These are phyloP conservation scores for Nephotettix cincticeps DNA, from an alignment of 1,140 invertebrate genomes.

Conservation along the genomic window DNA sequence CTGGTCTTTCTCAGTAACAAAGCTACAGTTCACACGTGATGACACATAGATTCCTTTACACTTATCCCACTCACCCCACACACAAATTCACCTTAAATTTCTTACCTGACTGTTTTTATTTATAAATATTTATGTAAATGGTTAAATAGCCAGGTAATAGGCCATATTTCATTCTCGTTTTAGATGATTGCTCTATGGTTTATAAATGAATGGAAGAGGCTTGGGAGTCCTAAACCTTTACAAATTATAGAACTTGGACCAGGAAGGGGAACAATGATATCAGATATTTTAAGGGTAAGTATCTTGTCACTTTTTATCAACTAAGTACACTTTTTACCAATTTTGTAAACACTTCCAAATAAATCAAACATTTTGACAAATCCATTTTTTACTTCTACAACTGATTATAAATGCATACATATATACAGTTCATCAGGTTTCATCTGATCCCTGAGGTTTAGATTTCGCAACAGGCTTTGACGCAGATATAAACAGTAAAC, in stretches of 20 bases:
- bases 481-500: no score
- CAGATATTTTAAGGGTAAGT: conserved; percentile 81
- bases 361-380: background rate
- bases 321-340: background rate
- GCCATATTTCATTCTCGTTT: conserved; percentile 38
- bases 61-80: no score
- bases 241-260: conserved; percentile 94
- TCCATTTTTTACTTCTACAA: background rate
- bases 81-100: no score
- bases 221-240: conserved; percentile 70
- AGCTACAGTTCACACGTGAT: no score
- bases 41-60: no score
- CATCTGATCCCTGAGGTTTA: no score
- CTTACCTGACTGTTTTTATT: no score
- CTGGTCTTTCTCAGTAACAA: no score
- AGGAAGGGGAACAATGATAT: conserved; percentile 84
- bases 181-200: conserved; percentile 88
- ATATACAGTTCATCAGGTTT: no score
- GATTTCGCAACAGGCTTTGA: no score
- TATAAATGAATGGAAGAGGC: conserved; percentile 81
- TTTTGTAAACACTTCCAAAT: background rate
- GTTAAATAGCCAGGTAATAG: no score
- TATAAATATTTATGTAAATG: no score
- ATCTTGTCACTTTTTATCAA: conserved; percentile 16
- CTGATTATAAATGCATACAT: background rate